Conservation (phyloP, 2,797 vertebrate species). For the Anguilla obscura region DNA sequence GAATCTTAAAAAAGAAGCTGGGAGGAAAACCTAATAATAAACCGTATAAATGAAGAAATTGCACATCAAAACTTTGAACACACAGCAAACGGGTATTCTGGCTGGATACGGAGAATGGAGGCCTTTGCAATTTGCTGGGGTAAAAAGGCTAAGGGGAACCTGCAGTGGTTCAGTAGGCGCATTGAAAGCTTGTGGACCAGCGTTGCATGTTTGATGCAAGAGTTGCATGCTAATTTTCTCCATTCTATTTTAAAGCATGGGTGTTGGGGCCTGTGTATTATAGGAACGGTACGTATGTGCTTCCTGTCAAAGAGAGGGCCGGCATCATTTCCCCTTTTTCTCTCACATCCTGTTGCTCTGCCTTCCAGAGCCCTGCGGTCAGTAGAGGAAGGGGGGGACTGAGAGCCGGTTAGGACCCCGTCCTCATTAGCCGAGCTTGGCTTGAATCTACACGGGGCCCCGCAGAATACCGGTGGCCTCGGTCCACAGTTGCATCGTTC, state of each 20-base stretch:
- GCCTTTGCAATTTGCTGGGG: too few species aligned
- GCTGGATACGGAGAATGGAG: too few species aligned
- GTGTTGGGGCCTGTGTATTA: not conserved
- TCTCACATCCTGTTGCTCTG: constrained; percentile 58
- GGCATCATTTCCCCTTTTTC: constrained; percentile 56
- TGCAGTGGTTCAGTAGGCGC: not conserved
- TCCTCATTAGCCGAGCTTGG: not conserved
- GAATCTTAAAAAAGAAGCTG: not conserved
- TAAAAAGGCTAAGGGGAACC: not conserved
- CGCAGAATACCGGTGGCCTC: not conserved
- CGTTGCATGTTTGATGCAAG: not conserved
- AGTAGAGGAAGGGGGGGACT: not conserved
- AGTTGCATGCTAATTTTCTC: not conserved
- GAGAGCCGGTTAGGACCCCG: not conserved
- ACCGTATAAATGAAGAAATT: not conserved
- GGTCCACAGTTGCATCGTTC: not conserved
- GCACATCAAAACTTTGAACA: not conserved
- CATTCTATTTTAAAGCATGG: not conserved
- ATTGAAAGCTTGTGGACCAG: not conserved
- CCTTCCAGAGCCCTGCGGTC: not conserved
- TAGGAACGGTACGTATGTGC: not conserved
- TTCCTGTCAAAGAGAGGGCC: not conserved
- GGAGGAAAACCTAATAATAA: not conserved
- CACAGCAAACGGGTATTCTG: not conserved
- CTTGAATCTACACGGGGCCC: not conserved